Evolutionary conservation across 2,113 vertebrate genomes (phyloP), one percentile per base, ranked within the genome.

Genomic region (Perognathus longimembris): DNA sequence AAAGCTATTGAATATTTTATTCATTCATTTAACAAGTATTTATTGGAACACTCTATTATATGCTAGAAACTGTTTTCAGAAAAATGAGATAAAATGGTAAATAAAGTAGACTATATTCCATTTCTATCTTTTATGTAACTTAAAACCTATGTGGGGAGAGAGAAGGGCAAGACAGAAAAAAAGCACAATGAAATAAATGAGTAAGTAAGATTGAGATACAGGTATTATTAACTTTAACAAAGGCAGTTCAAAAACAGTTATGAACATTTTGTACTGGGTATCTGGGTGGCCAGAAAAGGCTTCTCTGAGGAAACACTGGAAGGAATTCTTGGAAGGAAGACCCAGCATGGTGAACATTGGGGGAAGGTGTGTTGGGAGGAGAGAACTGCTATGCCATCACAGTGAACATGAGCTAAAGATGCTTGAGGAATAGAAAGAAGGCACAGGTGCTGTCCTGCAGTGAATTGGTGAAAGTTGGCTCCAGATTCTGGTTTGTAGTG

Each of bases 41-140:
- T 90, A 85, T 34, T 90, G 50, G 28, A 80, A 57, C 15, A 81
- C 50, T 28, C 84, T 90, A 64, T 2, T 85, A 12, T 34, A 9
- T 91, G 4, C 57, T 28, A 69, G 74, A 34, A 22, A 42, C 28
- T 87, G 22, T 86, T 92, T 61, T 91, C 75, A 45, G 34, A 89
- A 57, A n/a, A 34, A 94, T 94, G 20, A 24, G 34, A 74, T 87
- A 89, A 86, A 89, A 6, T 91, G 36, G 45, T 88, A 42, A 92
- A 86, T 38, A 83, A 76, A 54, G 73, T 1, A 90, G 45, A 83
- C 28, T 63, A 54, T 66, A 77, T 84, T 73, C 38, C 8, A 32
- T 11, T 84, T 73, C 38, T 6, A 32, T 11, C 6, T 92, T 38
- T 76, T 14, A 45, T 83, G 63, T 89, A 70, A 42, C 4, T 64